A percentile compares a stretch with the other conserved stretches of the same genome.
Conservation (phyloP, 1,140 invertebrate species). For the Glossosoma conforme region DNA sequence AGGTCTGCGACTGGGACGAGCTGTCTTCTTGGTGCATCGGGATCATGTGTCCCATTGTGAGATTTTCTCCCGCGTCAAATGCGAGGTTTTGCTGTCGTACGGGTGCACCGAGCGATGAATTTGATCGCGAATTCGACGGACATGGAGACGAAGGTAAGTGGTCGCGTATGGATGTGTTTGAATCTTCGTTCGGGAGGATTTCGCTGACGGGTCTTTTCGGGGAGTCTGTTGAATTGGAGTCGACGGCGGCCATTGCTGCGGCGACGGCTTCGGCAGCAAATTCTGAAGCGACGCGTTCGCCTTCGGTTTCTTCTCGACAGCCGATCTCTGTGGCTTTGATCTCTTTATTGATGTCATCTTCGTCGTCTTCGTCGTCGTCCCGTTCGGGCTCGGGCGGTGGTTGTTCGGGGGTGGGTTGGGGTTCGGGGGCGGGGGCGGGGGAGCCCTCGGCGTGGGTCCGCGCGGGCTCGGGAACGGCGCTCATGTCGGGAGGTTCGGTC, state of each 20-base stretch:
- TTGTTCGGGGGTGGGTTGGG: slow-evolving; percentile 1
- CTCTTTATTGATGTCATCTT: slow-evolving; percentile 12
- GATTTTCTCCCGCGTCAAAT: slow-evolving; percentile 11
- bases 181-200: slow-evolving; percentile 29
- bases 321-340: slow-evolving; percentile 7
- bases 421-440: background rate
- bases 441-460: background rate
- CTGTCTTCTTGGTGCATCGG: slow-evolving; percentile 26
- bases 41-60: slow-evolving; percentile 8
- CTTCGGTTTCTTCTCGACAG: slow-evolving; percentile 9
- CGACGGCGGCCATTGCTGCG: slow-evolving; percentile 9
- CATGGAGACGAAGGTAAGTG: slow-evolving; percentile 22
- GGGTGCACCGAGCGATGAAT: slow-evolving; percentile 25
- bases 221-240: slow-evolving; percentile 25
- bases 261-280: slow-evolving; percentile 17
- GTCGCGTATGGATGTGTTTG: slow-evolving; percentile 33
- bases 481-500: background rate
- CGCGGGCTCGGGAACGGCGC: background rate
- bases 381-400: slow-evolving; percentile 1
- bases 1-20: slow-evolving; percentile 28
- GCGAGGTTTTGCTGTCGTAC: slow-evolving; percentile 12
- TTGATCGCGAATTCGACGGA: slow-evolving; percentile 28
- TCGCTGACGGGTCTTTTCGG: slow-evolving; percentile 21
- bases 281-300: slow-evolving; percentile 18
- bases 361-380: slow-evolving; percentile 7